phyloP scores from a whole-genome alignment of 64 coral and sea anemone genomes.

The Stylophora pistillata region DNA sequence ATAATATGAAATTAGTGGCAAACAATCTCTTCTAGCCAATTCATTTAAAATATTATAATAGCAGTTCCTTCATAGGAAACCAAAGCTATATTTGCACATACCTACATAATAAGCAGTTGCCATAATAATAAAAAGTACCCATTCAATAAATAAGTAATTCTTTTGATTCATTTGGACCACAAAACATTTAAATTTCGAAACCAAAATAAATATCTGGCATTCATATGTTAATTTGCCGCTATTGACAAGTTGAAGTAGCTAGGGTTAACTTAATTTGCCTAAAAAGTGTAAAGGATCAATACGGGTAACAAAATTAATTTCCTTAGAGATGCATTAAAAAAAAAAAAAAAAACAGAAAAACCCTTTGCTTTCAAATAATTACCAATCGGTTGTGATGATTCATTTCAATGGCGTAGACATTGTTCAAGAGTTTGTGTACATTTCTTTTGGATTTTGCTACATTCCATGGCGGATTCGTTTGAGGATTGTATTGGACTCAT shows the following conservation, averaged over 20 bases:
- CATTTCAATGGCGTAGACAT: neutral
- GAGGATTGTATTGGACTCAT: neutral
- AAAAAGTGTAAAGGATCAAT: neutral
- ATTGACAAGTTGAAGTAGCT: neutral
- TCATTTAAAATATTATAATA: neutral
- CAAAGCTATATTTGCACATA: neutral
- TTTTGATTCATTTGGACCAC: slow-evolving; percentile 2
- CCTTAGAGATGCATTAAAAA: neutral
- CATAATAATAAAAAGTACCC: neutral
- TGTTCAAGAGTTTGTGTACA: neutral
- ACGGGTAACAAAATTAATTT: neutral
- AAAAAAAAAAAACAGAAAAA: neutral
- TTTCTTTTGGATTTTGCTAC: neutral
- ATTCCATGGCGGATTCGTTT: neutral
- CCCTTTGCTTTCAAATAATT: neutral
- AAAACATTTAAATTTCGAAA: neutral
- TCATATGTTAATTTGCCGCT: slow-evolving; percentile 31
- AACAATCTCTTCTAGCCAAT: no score
- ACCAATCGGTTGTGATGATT: neutral
- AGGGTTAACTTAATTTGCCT: slow-evolving; percentile 22
- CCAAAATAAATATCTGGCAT: slow-evolving; percentile 14
- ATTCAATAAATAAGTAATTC: slow-evolving; percentile 8
- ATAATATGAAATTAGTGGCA: no score
- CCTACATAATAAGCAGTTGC: neutral
- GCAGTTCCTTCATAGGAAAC: neutral